Conservation (phyloP, 1,140 invertebrate species). For the Meloidogyne exigua region DNA sequence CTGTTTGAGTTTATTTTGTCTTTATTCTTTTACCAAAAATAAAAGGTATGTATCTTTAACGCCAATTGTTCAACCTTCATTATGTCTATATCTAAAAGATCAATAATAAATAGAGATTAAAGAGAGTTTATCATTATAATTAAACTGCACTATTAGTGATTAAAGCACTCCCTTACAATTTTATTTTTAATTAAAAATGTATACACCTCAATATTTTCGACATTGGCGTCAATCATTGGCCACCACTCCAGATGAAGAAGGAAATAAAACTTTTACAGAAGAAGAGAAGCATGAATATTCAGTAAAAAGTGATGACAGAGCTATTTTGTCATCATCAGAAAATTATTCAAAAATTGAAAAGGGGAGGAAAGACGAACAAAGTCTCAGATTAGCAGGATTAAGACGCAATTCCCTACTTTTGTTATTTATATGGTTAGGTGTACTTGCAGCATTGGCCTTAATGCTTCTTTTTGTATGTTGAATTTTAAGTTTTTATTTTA, state of each 20-base stretch:
- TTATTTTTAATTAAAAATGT: neutral
- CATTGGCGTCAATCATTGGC: conserved; percentile 8
- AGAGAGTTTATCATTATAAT: no score
- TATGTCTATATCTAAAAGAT: no score
- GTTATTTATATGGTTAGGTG: conserved; percentile 42
- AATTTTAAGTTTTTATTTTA: neutral
- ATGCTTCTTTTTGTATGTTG: conserved; percentile 40
- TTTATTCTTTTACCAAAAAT: no score
- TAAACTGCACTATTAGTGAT: no score
- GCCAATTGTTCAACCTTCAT: no score
- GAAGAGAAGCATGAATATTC: neutral
- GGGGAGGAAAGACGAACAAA: conserved; percentile 24
- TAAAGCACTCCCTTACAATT: no score
- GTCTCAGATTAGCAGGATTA: conserved; percentile 42
- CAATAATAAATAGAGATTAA: no score
- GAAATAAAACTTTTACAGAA: neutral
- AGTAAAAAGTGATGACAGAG: neutral
- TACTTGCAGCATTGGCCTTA: conserved; percentile 40
- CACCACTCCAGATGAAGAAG: neutral
- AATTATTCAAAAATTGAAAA: neutral
- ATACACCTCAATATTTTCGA: neutral
- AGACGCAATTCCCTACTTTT: conserved; percentile 38
- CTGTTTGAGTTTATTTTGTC: no score
- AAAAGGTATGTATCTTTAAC: no score
- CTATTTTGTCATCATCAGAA: neutral